These are phyloP conservation scores for Tamandua tetradactyla DNA, from an alignment of 2,797 vertebrate species.

Conservation along the genomic window DNA sequence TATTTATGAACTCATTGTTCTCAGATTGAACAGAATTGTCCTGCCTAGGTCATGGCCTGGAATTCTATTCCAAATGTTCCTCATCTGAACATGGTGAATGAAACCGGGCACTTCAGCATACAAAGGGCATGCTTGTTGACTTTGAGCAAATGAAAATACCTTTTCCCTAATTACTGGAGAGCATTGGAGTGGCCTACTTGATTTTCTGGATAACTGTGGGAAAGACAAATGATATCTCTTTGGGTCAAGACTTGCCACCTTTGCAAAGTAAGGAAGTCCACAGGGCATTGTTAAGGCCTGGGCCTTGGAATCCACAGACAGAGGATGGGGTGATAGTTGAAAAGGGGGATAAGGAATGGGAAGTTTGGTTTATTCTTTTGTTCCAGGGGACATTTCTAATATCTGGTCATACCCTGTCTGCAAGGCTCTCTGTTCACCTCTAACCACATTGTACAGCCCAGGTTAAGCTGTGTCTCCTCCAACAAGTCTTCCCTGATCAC, in stretches of 20 bases:
- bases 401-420: not conserved
- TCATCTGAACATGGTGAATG: slow-evolving; percentile 2
- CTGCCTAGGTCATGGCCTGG: not conserved
- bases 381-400: not conserved
- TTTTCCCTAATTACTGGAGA: slow-evolving; percentile 35
- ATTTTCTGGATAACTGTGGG: not conserved
- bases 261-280: not conserved
- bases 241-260: not conserved
- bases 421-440: not conserved
- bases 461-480: not conserved
- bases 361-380: not conserved
- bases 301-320: not conserved
- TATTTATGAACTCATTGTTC: not conserved
- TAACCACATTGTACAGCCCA: no score
- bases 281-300: not conserved
- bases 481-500: not conserved
- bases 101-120: not conserved
- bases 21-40: not conserved
- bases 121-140: not conserved
- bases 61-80: slow-evolving; percentile 33
- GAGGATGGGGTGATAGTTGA: not conserved
- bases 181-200: not conserved
- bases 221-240: not conserved
- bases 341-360: not conserved
- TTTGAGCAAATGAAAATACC: slow-evolving; percentile 15